Evolutionary conservation across 2,113 vertebrate species (phyloP), one percentile per base, ranked within the genome.

Genomic region (Poeciliopsis retropinna): DNA sequence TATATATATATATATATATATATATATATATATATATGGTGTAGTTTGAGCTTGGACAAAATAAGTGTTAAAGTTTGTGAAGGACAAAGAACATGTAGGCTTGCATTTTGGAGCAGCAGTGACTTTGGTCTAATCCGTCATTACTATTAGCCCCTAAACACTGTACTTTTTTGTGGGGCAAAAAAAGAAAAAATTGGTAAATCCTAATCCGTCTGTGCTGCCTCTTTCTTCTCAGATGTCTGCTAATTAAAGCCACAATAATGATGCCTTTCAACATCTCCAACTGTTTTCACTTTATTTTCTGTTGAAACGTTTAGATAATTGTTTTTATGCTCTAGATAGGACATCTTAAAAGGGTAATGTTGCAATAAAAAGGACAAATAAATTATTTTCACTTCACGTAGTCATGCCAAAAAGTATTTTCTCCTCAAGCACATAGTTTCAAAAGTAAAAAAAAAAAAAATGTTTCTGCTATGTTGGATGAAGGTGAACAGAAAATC

Each of bases 81-180:
- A 77, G 70, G 73, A 78, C 71, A 72, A 37, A 37, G 83, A 82
- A 82, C 78, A 80, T 68, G 74, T 78, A 87, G 83, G 39, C 78
- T 79, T 37, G 75, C 73, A 85, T 88, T 82, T 81, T 80, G 72
- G 70, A 82, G 86, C 78, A 81, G 87, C 79, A 63, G 69, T 91
- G 93, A 93, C 94, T 92, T 94, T 93, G 92, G 83, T 81, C 78
- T 94, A 92, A 94, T 93, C 91, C 87, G 83, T 91, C 87, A 88
- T 89, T 89, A 90, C 84, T 88, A 84, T 80, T 79, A 30, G 63
- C 84, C 83, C 62, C 73, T 62, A 79, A 79, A 83, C 80, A 64
- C 86, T 76, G 68, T 57, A 82, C 74, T 83, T 88, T n/a, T 84
- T 83, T 77, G 71, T 31, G 73, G 71, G 34, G 2, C 2, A 2